Base-by-base conservation (phyloP, 2,797 vertebrate genomes). In the Chiroxiphia lanceolata region DNA sequence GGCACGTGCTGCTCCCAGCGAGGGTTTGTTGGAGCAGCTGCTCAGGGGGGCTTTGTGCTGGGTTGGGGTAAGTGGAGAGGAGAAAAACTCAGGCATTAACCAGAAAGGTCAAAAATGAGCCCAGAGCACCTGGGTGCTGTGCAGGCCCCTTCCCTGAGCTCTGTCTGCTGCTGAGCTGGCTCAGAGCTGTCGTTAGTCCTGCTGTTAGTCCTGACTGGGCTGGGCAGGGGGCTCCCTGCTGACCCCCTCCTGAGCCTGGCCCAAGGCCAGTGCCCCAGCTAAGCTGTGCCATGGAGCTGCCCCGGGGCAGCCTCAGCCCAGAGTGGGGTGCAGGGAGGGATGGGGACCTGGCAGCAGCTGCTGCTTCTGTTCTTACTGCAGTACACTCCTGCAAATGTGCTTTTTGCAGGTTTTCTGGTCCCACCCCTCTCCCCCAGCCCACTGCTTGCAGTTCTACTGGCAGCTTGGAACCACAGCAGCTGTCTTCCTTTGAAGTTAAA, bases 1-100 rank as follows among this genome's bases (percentile, higher is more conserved):
- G 72, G 69, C 40, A 10, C 11, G 0, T 40, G 6, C n/a, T 7
- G 44, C 53, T 59, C 10, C 2, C 29, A 31, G 25, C 1, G 3
- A 51, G 64, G 68, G 6, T 50, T 47, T 54, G 40, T 42, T 23
- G 45, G 68, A 53, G 53, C 53, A 82, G 61, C 71, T 67, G 3
- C 44, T 83, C 4, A 0, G 29, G 45, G 53, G 33, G 44, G 44
- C 34, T 64, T 65, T 57, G 38, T 27, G 25, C 4, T 68, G 70
- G 15, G 12, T n/a, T 74, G 50, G 27, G 22, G 3, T 16, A 10
- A 9, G 21, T 11, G 42, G n/a, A 67, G 33, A 76, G 23, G 13
- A 60, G 15, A 12, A 74, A 31, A 74, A n/a, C 10, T 3, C 45
- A 56, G 27, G 11, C 5, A 12, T 42, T 7, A 7, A 48, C 19